Conservation (phyloP, 2,113 vertebrate genomes). For the Alligator mississippiensis region DNA sequence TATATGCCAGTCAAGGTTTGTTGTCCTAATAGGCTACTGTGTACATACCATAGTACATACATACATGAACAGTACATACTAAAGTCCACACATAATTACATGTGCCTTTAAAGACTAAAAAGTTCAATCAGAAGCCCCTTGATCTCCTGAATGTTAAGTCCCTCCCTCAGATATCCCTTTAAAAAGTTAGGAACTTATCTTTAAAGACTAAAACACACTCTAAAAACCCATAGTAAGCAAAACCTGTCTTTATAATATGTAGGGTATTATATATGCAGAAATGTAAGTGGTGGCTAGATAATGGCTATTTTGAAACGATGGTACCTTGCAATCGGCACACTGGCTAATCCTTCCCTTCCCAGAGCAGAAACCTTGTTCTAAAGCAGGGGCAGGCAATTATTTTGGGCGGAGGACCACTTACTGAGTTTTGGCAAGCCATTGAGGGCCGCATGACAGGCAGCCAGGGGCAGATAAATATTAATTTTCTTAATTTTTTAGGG, state of each 20-base stretch:
- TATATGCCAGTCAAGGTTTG: background rate
- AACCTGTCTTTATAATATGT: background rate
- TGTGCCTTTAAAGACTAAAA: background rate
- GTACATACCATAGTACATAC: background rate
- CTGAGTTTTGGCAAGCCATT: too few species aligned
- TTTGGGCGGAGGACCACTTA: too few species aligned
- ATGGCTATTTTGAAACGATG: background rate
- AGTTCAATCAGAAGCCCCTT: background rate
- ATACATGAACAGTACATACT: background rate
- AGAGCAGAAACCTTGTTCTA: background rate
- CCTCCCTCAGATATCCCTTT: background rate
- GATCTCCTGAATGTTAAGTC: background rate
- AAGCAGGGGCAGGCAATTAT: too few species aligned
- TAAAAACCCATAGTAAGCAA: background rate
- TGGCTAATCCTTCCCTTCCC: background rate
- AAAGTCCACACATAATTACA: background rate
- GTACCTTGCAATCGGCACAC: background rate
- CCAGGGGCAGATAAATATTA: too few species aligned
- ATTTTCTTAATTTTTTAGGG: too few species aligned
- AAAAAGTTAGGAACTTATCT: background rate
- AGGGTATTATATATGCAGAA: background rate
- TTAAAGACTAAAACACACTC: background rate
- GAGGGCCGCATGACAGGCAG: too few species aligned
- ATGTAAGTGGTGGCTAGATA: background rate
- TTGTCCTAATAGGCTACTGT: background rate